Evolutionary conservation across 2,113 vertebrate species (phyloP).

Genomic region (Blennius ocellaris): DNA sequence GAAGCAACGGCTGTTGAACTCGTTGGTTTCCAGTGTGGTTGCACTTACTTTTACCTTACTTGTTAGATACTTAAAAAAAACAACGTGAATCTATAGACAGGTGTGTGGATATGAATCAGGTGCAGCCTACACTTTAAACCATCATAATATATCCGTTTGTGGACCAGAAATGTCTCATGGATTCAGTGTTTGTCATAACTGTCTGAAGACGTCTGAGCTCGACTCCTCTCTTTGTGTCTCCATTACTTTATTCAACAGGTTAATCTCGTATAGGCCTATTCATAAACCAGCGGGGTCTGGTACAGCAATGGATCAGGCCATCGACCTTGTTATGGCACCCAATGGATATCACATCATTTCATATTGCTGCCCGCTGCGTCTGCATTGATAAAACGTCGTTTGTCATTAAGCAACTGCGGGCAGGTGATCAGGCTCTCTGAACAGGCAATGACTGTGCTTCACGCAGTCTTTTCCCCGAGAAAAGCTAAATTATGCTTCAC

Average conservation of each 20-base stretch:
- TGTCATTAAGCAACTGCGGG: conserved; percentile 68
- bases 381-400: conserved; percentile 78
- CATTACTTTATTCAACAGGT: conserved; percentile 71
- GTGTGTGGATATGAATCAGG: no score
- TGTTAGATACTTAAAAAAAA: not conserved
- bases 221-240: conserved; percentile 1
- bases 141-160: not conserved
- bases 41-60: not conserved
- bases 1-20: conserved; percentile 1
- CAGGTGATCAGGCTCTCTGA: conserved; percentile 58
- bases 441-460: not conserved
- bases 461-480: conserved; percentile 9
- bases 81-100: no score
- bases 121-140: no score
- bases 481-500: not conserved
- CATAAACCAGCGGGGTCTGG: conserved; percentile 72
- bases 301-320: conserved; percentile 60
- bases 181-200: no score
- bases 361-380: conserved; percentile 73
- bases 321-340: conserved; percentile 78
- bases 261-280: conserved; percentile 54
- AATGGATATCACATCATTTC: conserved; percentile 76
- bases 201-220: not conserved
- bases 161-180: not conserved
- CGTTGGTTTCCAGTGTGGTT: not conserved